Conservation (phyloP, 2,797 vertebrate species). For the Spatula clypeata region DNA sequence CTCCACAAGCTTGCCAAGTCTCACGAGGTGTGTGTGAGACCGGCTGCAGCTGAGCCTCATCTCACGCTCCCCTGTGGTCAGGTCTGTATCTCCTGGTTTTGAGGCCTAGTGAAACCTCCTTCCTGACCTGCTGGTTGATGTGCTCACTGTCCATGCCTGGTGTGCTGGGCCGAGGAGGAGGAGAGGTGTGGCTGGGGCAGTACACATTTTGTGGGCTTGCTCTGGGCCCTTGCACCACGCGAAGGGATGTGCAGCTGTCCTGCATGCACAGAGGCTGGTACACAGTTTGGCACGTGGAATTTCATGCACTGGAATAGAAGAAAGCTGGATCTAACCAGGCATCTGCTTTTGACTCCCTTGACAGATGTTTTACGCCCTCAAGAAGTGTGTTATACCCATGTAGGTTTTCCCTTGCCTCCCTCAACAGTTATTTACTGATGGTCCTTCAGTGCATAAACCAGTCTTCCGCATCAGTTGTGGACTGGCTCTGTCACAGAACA, state of each 20-base stretch:
- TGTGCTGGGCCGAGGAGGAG: neutral
- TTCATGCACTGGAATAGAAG: neutral
- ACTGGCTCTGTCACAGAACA: neutral
- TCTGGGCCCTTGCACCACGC: rapidly evolving
- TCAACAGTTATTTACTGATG: neutral
- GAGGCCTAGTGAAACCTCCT: rapidly evolving
- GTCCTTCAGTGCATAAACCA: neutral
- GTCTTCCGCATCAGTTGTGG: neutral
- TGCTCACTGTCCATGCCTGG: neutral
- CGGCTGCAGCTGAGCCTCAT: neutral
- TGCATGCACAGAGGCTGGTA: rapidly evolving
- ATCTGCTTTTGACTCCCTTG: neutral
- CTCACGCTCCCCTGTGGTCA: neutral
- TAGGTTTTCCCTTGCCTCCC: neutral
- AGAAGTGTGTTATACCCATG: neutral
- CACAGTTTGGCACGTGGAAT: rapidly evolving
- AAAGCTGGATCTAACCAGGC: neutral
- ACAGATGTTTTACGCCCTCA: neutral
- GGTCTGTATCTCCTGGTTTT: neutral
- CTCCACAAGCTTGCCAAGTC: neutral
- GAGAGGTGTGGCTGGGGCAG: neutral
- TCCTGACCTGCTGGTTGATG: neutral
- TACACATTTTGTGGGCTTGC: rapidly evolving
- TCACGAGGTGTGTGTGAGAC: neutral
- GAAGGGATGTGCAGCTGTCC: neutral